A percentile compares a stretch with the other conserved stretches of the same genome.
These are phyloP conservation scores for Antigone vipio DNA, from an alignment of 2,113 vertebrate species.

Conservation along the genomic window DNA sequence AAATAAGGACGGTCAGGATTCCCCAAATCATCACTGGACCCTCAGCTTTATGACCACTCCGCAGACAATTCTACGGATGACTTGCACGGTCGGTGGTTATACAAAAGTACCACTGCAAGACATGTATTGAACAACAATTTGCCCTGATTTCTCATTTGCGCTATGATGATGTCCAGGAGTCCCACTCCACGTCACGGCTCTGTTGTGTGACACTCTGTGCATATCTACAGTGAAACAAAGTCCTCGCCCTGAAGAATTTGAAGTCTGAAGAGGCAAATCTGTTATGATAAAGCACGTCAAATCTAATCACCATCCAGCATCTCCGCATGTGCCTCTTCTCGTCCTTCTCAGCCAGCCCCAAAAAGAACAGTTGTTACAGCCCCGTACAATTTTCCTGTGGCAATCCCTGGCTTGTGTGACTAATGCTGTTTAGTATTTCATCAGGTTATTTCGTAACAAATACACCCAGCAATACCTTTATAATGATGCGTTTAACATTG, in stretches of 20 bases:
- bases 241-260: conserved; percentile 5
- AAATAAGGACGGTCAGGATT: neutral
- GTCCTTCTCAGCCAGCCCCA: neutral
- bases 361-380: conserved; percentile 26
- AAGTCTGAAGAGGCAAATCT: conserved; percentile 29
- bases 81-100: accelerated
- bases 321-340: neutral
- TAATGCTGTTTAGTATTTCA: conserved; percentile 20
- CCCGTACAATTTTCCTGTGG: neutral
- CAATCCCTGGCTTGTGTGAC: neutral
- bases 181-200: neutral
- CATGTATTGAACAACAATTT: neutral
- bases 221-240: neutral
- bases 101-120: neutral
- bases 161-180: neutral
- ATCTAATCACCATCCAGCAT: conserved; percentile 6
- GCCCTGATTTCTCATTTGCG: neutral
- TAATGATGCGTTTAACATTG: conserved; percentile 16
- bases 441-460: conserved; percentile 45
- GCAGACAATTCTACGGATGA: neutral
- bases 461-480: conserved; percentile 50
- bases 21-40: neutral
- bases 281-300: conserved; percentile 20
- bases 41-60: neutral
- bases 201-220: neutral